Evolutionary conservation across 2,888 invertebrate genomes (phyloP).

Genomic region (Nemapogon koenigi): DNA sequence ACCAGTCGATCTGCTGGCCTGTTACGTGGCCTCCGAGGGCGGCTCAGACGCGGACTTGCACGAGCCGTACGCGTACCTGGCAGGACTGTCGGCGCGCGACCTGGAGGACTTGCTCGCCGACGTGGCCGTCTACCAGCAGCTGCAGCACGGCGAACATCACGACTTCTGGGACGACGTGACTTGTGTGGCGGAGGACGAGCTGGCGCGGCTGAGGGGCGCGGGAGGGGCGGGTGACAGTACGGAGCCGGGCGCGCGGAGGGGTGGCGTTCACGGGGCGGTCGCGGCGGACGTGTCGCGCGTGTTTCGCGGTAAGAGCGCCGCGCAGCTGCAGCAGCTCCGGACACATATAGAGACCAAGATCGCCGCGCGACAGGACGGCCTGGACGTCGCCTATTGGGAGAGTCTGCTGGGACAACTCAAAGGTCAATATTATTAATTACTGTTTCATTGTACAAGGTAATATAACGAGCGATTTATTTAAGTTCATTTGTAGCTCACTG

Average conservation of each 20-base stretch:
- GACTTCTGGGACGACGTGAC: slow-evolving; percentile 97
- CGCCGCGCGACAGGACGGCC: slow-evolving; percentile 81
- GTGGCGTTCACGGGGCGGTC: slow-evolving; percentile 91
- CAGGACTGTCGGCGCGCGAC: slow-evolving; percentile 88
- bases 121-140: slow-evolving; percentile 79
- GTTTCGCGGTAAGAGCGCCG: slow-evolving; percentile 92
- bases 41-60: slow-evolving; percentile 94
- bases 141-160: slow-evolving; percentile 87
- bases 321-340: slow-evolving; percentile 84
- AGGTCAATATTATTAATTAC: slow-evolving; percentile 58
- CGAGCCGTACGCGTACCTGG: slow-evolving; percentile 94
- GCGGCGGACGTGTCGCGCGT: slow-evolving; percentile 83
- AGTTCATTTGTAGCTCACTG: slow-evolving; percentile 84
- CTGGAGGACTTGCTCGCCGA: slow-evolving; percentile 96
- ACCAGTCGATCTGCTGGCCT: slow-evolving; percentile 96
- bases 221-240: slow-evolving; percentile 65
- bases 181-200: slow-evolving; percentile 92
- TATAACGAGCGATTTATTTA: slow-evolving; percentile 5
- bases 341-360: slow-evolving; percentile 88
- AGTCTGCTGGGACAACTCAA: slow-evolving; percentile 93
- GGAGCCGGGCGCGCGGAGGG: slow-evolving; percentile 66
- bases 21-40: slow-evolving; percentile 92
- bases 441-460: not conserved
- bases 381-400: slow-evolving; percentile 99
- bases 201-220: slow-evolving; percentile 82